Conservation (phyloP, 2,888 invertebrate species). For the Coleophora flavipennella region DNA sequence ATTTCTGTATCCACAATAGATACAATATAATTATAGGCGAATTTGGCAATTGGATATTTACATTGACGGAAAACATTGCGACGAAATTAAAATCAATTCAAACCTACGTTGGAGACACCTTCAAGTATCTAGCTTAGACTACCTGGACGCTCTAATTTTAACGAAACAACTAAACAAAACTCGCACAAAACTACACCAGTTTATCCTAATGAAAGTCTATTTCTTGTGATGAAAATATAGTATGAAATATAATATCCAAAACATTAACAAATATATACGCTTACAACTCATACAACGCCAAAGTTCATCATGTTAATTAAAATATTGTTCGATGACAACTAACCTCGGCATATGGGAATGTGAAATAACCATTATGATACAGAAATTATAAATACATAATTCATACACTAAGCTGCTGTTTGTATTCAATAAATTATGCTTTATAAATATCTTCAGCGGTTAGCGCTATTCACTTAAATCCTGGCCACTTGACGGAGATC, state of each 20-base stretch:
- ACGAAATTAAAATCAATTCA: constrained; percentile 14
- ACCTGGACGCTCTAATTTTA: constrained; percentile 9
- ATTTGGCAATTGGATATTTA: constrained; percentile 52
- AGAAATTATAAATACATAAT: constrained; percentile 66
- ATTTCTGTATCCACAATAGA: constrained; percentile 71
- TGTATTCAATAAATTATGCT: constrained; percentile 52
- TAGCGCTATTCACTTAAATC: too few relatives aligned
- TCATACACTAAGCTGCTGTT: constrained; percentile 42
- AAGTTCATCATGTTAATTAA: constrained; percentile 22
- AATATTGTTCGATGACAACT: constrained; percentile 51
- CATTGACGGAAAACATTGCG: constrained; percentile 29
- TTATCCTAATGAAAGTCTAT: constrained; percentile 29
- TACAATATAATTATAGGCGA: constrained; percentile 44
- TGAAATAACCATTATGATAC: constrained; percentile 57
- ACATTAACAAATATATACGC: constrained; percentile 19
- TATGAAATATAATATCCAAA: constrained; percentile 13
- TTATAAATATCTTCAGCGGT: constrained; percentile 10
- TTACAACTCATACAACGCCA: constrained; percentile 24
- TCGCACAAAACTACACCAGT: constrained; percentile 43
- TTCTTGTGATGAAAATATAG: constrained; percentile 29
- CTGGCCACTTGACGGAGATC: constrained; percentile 6
- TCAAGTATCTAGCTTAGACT: not conserved
- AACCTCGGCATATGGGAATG: constrained; percentile 44
- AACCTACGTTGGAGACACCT: too few relatives aligned
- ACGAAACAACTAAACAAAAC: constrained; percentile 18